phyloP scores from a whole-genome alignment of 1,140 invertebrate genomes.

The Vanessa tameamea region DNA sequence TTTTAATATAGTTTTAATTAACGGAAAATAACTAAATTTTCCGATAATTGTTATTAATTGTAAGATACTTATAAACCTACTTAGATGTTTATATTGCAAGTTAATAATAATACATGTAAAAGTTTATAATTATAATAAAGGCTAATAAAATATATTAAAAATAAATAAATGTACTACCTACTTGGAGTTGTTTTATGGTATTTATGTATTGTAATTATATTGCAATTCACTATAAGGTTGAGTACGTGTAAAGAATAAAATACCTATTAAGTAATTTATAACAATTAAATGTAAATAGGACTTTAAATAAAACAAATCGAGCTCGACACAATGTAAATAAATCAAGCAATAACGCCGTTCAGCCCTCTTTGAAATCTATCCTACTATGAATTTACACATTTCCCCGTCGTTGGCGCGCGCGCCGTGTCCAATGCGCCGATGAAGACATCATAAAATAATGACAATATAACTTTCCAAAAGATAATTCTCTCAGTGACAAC shows the following conservation, averaged over 20 bases:
- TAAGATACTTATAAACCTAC: too few species aligned
- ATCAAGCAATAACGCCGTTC: slow-evolving; percentile 45
- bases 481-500: slow-evolving; percentile 56
- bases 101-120: too few species aligned
- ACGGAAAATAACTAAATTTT: too few species aligned
- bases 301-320: slow-evolving; percentile 33
- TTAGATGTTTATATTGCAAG: too few species aligned
- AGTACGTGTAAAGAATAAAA: background rate
- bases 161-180: too few species aligned
- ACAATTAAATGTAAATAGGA: slow-evolving; percentile 1
- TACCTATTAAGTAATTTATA: background rate
- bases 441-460: slow-evolving; percentile 76
- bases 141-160: too few species aligned
- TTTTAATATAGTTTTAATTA: too few species aligned
- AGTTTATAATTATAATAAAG: too few species aligned
- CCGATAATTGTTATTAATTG: too few species aligned
- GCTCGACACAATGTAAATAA: slow-evolving; percentile 30
- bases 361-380: slow-evolving; percentile 39
- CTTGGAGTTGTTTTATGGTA: too few species aligned
- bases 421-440: slow-evolving; percentile 62
- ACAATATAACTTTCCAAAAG: slow-evolving; percentile 60
- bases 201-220: too few species aligned
- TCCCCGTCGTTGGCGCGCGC: slow-evolving; percentile 48
- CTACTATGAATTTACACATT: slow-evolving; percentile 32
- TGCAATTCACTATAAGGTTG: too few species aligned